Percentiles rank a stretch among this genome's conserved stretches.
These are phyloP conservation scores for Stylophora pistillata DNA, from an alignment of 64 coral and sea anemone species.

Conservation along the genomic window DNA sequence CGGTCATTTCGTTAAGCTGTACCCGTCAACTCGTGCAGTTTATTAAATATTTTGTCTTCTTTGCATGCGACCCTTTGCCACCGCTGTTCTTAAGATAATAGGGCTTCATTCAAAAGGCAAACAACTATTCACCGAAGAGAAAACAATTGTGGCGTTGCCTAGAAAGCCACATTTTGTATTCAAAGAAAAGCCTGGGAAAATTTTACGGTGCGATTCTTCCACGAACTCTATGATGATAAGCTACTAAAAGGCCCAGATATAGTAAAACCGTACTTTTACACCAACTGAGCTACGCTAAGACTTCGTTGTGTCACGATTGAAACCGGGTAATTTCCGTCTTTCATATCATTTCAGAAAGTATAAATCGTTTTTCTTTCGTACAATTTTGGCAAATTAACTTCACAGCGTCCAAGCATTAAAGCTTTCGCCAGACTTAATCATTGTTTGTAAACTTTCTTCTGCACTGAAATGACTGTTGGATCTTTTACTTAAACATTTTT, in stretches of 20 bases:
- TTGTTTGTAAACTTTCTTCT: not conserved
- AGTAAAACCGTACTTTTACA: too few relatives aligned
- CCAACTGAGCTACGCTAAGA: too few relatives aligned
- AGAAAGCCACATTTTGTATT: conserved; percentile 48
- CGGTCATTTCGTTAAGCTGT: not conserved
- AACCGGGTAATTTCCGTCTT: too few relatives aligned
- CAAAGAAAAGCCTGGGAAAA: not conserved
- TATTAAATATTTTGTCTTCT: conserved; percentile 41
- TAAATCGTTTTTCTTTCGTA: too few relatives aligned
- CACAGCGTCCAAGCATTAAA: not conserved
- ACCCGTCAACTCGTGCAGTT: conserved; percentile 24
- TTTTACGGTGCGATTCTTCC: not conserved
- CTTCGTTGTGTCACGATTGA: too few relatives aligned
- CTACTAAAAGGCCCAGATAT: too few relatives aligned
- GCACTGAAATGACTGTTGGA: not conserved
- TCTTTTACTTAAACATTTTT: not conserved
- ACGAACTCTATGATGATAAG: not conserved
- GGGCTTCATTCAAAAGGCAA: conserved; percentile 33
- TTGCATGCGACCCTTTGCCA: not conserved
- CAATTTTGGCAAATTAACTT: not conserved
- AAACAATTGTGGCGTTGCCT: conserved; percentile 45
- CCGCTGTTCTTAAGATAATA: conserved; percentile 16
- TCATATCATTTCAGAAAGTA: too few relatives aligned
- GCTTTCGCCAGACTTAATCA: not conserved
- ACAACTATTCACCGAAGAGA: conserved; percentile 6